phyloP scores from a whole-genome alignment of 2,888 invertebrate genomes.

The Netelia virgata region DNA sequence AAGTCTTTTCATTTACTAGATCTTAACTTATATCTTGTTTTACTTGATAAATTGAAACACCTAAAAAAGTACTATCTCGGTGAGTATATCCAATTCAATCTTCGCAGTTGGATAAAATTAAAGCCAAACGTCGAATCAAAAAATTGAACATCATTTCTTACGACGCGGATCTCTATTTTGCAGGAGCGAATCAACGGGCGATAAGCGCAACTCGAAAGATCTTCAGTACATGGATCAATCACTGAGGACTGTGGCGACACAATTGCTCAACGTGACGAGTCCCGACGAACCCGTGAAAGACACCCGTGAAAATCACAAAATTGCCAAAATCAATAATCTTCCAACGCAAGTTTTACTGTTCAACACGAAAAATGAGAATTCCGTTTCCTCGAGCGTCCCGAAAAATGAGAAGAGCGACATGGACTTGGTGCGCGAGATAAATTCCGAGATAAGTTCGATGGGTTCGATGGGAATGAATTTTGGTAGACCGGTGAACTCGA shows the following conservation, averaged over 20 bases:
- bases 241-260: slow-evolving; percentile 82
- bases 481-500: slow-evolving; percentile 82
- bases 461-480: slow-evolving; percentile 73
- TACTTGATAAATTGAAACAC: slow-evolving; percentile 8
- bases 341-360: slow-evolving; percentile 61
- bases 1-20: slow-evolving; percentile 64
- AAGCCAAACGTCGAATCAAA: slow-evolving; percentile 21
- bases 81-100: slow-evolving; percentile 35
- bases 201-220: slow-evolving; percentile 77
- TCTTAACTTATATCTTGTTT: slow-evolving; percentile 12
- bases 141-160: neutral
- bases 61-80: slow-evolving; percentile 18
- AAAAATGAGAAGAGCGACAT: slow-evolving; percentile 60
- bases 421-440: slow-evolving; percentile 65
- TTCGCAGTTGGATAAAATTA: slow-evolving; percentile 18
- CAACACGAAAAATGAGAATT: slow-evolving; percentile 65
- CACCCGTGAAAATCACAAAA: slow-evolving; percentile 46
- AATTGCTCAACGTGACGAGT: slow-evolving; percentile 80
- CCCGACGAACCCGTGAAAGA: slow-evolving; percentile 66
- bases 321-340: slow-evolving; percentile 59
- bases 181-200: slow-evolving; percentile 68
- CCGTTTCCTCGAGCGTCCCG: slow-evolving; percentile 44
- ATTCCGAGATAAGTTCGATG: slow-evolving; percentile 68
- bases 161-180: slow-evolving; percentile 47
- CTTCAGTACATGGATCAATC: slow-evolving; percentile 82